Conservation (phyloP, 2,888 invertebrate species). For the Eugnorisma glareosa region DNA sequence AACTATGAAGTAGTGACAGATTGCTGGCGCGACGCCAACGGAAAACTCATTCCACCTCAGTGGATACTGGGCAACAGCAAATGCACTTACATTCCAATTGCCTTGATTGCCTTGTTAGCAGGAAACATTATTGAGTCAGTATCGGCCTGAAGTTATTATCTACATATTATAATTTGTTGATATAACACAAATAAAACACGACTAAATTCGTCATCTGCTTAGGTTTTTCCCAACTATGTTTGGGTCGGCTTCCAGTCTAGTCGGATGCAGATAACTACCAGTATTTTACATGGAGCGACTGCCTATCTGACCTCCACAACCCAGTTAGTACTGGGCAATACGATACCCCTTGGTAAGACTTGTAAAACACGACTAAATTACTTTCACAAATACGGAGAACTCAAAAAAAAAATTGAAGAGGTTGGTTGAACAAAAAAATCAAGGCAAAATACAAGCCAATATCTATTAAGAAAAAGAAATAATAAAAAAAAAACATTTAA, state of each 20-base stretch:
- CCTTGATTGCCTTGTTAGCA: neutral
- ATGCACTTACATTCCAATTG: slow-evolving; percentile 26
- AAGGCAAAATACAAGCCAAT: neutral
- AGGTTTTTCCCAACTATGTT: too few relatives aligned
- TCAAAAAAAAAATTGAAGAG: neutral
- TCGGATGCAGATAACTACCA: too few relatives aligned
- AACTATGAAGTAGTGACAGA: slow-evolving; percentile 32
- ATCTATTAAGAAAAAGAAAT: neutral
- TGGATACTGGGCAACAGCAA: slow-evolving; percentile 6
- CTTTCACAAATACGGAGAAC: neutral
- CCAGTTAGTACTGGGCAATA: too few relatives aligned
- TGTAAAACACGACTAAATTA: too few relatives aligned
- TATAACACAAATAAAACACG: neutral
- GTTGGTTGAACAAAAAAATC: neutral
- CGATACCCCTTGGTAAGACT: too few relatives aligned
- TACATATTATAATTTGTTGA: neutral
- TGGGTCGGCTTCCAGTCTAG: too few relatives aligned
- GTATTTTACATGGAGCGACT: too few relatives aligned
- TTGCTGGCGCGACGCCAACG: slow-evolving; percentile 53
- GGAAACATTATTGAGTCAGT: neutral
- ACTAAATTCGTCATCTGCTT: too few relatives aligned
- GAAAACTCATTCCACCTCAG: slow-evolving; percentile 20
- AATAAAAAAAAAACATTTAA: neutral
- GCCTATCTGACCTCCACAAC: too few relatives aligned
- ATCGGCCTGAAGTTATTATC: neutral